phyloP scores from a whole-genome alignment of 2,113 vertebrate genomes.

The Ciconia stormi region DNA sequence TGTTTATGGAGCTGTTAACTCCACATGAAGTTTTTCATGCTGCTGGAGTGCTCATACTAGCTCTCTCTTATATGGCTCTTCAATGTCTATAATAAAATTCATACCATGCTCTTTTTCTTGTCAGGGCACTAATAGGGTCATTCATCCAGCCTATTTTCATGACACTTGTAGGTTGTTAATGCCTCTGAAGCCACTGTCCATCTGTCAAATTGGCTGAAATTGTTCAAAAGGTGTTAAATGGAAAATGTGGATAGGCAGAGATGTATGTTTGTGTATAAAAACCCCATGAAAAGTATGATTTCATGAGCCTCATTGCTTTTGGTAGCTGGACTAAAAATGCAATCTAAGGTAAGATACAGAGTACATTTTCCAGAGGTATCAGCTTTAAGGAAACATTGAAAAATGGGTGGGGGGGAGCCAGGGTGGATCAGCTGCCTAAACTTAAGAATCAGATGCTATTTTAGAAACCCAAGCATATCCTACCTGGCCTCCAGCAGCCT shows the following conservation, averaged over 20 bases:
- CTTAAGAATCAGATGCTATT: background rate
- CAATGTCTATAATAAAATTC: background rate
- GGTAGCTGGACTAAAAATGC: background rate
- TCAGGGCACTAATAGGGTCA: background rate
- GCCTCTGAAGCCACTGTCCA: background rate
- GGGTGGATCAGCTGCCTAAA: background rate
- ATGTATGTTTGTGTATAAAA: background rate
- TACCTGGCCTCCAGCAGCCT: background rate
- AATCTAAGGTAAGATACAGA: background rate
- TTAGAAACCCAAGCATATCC: background rate
- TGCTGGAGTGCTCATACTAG: background rate
- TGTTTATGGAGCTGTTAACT: background rate
- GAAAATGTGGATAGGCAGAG: background rate
- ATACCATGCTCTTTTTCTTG: background rate
- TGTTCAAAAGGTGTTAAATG: background rate
- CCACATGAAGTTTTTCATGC: background rate
- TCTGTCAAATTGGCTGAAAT: background rate
- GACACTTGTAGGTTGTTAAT: background rate
- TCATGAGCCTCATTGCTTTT: background rate
- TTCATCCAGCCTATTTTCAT: background rate
- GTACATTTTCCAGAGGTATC: background rate
- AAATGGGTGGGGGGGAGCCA: background rate
- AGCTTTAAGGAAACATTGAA: background rate
- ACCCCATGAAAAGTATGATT: background rate
- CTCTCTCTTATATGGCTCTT: background rate